Evolutionary conservation across 2,888 invertebrate species (phyloP), one percentile per base, ranked within the genome.

Genomic region (Hemithea aestivaria): DNA sequence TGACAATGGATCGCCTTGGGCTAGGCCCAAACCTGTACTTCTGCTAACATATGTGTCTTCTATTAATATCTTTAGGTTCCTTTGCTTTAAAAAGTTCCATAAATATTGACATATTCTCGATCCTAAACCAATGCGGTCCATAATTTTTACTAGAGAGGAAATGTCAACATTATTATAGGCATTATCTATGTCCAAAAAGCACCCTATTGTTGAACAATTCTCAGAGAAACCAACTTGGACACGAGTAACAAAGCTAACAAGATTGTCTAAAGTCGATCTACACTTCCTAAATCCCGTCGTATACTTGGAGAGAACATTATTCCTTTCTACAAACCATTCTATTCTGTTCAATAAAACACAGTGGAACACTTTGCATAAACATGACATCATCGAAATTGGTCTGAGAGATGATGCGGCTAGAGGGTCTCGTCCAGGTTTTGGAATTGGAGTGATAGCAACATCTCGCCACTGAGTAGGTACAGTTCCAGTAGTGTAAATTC

Each of bases 1-100:
- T 0, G 62, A 63, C 1, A 61, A 10, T 0, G 61, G 61, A 20
- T 63, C 61, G 1, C 59, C 59, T 27, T 61, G 63, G 0, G 58
- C 58, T 9, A 59, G 6, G 0, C 61, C 62, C 1, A 6, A 31
- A 9, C 42, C 22, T 6, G 57, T 51, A 23, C 11, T 11, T 31
- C 54, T 41, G 6, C 12, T 10, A 1, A 42, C 1, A 10, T 8
- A 4, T 2, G 1, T 7, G 1, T 44, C 20, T 1, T 38, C 30
- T 7, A 16, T 1, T 6, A 10, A 6, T 9, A 59, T 49, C 9
- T 22, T 35, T 4, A 61, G 31, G 4, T 30, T 21, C 12, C 56
- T 40, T 4, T 40, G 10, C 6, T 34, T 42, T 12, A 59, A 25
- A 27, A 40, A 59, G 0, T 31, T 27, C 51, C 51, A 56, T 0